A percentile compares a stretch with the other conserved stretches of the same genome.
phyloP scores from a whole-genome alignment of 2,113 vertebrate species.

The Phrynosoma platyrhinos region DNA sequence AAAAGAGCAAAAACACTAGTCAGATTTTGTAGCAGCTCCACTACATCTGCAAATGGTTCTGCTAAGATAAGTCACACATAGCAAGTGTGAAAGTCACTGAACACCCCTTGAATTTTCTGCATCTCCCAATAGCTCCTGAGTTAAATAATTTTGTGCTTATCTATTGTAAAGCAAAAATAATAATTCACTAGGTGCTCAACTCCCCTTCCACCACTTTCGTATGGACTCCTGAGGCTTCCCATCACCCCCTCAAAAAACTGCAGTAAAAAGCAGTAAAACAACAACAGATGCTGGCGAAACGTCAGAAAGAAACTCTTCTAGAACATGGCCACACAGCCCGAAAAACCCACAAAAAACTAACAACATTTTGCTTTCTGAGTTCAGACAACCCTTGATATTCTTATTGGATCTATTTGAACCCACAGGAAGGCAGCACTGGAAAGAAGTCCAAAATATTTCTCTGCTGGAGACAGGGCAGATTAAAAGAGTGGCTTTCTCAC shows the following conservation, averaged over 20 bases:
- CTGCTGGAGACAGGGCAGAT: no score
- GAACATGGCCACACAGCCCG: no score
- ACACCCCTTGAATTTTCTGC: constrained; percentile 10
- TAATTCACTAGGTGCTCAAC: background rate
- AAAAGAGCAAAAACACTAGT: background rate
- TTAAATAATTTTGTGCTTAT: constrained; percentile 2
- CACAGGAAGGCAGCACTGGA: background rate
- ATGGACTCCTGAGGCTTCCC: background rate
- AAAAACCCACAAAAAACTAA: no score
- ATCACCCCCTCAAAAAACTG: no score
- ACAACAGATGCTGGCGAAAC: no score
- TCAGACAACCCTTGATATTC: background rate
- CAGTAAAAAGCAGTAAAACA: background rate
- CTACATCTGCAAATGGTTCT: constrained; percentile 2
- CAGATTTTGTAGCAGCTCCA: background rate
- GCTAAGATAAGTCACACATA: background rate
- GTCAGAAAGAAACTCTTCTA: no score
- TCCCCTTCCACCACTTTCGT: background rate
- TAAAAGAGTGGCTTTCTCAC: background rate
- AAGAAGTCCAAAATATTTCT: no score
- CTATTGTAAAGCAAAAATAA: background rate
- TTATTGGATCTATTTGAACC: background rate
- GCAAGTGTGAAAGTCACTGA: background rate
- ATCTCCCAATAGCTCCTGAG: constrained; percentile 17
- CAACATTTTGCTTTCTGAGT: background rate